phyloP scores from a whole-genome alignment of 2,113 vertebrate species.

The Megaceryle maxima region DNA sequence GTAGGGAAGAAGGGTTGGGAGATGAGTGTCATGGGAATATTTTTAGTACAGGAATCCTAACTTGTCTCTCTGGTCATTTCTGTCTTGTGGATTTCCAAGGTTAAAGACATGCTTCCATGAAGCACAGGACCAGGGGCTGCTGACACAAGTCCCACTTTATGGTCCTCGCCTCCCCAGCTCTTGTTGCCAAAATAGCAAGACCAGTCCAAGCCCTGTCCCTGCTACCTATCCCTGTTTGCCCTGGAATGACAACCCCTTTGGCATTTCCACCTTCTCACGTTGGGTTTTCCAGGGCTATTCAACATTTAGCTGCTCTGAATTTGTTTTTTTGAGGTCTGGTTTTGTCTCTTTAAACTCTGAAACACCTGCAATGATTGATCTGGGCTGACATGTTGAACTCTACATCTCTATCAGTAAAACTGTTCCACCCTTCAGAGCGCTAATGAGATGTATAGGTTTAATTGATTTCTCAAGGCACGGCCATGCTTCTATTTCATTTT shows the following conservation, averaged over 20 bases:
- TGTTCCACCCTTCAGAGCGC: not conserved
- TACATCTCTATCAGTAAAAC: not conserved
- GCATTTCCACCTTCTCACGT: not conserved
- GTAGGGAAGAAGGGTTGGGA: not conserved
- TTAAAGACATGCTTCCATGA: not conserved
- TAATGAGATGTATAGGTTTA: not conserved
- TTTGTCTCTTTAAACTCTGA: not conserved
- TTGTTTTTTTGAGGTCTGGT: not conserved
- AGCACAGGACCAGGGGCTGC: not conserved
- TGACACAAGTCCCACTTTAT: not conserved
- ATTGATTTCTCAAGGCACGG: not conserved
- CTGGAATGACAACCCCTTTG: not conserved
- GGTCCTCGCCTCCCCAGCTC: not conserved
- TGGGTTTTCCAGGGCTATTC: not conserved
- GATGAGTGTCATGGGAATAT: not conserved
- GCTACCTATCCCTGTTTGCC: not conserved
- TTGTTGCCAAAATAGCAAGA: not conserved
- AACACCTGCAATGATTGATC: not conserved
- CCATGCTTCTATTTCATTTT: not conserved
- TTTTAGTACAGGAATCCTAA: not conserved
- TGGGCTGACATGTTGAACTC: not conserved
- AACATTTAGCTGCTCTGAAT: not conserved
- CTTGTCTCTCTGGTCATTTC: not conserved
- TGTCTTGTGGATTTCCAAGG: not conserved
- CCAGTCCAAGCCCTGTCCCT: not conserved